Conservation (phyloP, 2,113 vertebrate genomes). For the Atlantisia rogersi region DNA sequence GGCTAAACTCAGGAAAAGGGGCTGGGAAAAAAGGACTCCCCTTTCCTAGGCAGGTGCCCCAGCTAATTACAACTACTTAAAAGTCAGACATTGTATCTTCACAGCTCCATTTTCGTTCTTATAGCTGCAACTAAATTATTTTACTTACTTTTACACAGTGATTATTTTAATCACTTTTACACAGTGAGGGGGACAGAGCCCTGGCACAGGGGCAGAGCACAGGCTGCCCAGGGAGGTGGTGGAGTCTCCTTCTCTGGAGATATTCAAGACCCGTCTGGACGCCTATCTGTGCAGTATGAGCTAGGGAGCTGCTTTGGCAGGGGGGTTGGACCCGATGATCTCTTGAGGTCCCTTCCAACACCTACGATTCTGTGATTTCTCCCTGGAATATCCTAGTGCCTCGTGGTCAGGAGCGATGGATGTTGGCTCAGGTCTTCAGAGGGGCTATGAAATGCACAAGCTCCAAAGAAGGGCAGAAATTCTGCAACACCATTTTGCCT, state of each 20-base stretch:
- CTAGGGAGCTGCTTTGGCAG: too few relatives aligned
- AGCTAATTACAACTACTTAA: background rate
- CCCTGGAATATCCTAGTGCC: background rate
- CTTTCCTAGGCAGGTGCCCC: background rate
- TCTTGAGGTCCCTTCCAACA: too few relatives aligned
- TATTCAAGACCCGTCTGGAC: too few relatives aligned
- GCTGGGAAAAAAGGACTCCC: background rate
- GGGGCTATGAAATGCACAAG: background rate
- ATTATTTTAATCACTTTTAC: too few relatives aligned
- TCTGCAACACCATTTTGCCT: background rate
- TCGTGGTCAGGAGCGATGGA: background rate
- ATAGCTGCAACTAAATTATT: background rate
- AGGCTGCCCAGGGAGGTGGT: too few relatives aligned
- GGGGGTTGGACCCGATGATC: too few relatives aligned
- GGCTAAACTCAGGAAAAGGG: background rate
- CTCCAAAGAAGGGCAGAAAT: background rate
- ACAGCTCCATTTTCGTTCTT: background rate
- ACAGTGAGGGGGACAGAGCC: too few relatives aligned
- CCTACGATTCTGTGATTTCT: background rate
- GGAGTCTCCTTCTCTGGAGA: too few relatives aligned
- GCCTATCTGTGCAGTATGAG: too few relatives aligned
- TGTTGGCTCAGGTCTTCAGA: conserved; percentile 6
- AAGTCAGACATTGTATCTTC: background rate
- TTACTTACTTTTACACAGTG: too few relatives aligned
- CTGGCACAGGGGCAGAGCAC: too few relatives aligned